These are phyloP conservation scores for Drosophila watanabei DNA, from an alignment of 1,140 invertebrate genomes.

Conservation along the genomic window DNA sequence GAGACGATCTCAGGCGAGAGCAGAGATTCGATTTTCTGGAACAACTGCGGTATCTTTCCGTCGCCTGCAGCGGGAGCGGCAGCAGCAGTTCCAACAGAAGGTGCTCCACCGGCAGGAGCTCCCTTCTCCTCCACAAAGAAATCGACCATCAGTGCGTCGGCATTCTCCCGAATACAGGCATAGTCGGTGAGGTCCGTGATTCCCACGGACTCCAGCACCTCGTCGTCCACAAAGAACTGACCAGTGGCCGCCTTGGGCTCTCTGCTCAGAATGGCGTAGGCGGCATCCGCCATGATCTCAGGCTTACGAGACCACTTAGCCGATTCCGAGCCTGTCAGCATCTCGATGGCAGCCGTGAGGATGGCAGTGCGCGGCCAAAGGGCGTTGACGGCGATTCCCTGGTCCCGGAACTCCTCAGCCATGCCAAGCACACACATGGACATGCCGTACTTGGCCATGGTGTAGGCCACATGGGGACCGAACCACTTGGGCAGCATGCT, in stretches of 20 bases:
- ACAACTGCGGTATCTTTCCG: constrained; percentile 64
- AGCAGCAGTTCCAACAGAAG: background rate
- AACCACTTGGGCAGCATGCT: constrained; percentile 97
- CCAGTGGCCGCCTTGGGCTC: constrained; percentile 93
- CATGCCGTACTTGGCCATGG: constrained; percentile 99
- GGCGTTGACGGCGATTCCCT: constrained; percentile 97
- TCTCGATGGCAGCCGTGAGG: constrained; percentile 98
- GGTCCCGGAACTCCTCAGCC: constrained; percentile 94
- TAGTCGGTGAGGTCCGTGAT: constrained; percentile 96
- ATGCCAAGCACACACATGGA: constrained; percentile 99
- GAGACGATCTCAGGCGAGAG: constrained; percentile 92
- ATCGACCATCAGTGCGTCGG: constrained; percentile 92
- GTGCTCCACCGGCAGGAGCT: constrained; percentile 8
- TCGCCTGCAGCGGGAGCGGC: constrained; percentile 5
- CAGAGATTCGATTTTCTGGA: constrained; percentile 86
- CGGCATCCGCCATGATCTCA: constrained; percentile 98
- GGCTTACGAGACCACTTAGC: constrained; percentile 90
- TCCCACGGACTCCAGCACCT: constrained; percentile 92
- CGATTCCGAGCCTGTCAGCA: constrained; percentile 92
- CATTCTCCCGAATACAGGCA: constrained; percentile 91
- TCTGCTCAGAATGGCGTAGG: constrained; percentile 93
- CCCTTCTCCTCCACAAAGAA: constrained; percentile 93
- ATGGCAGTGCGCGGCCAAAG: constrained; percentile 98
- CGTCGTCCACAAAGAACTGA: constrained; percentile 98
- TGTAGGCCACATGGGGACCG: constrained; percentile 96